Evolutionary conservation across 2,888 invertebrate genomes (phyloP).

Genomic region (Drosophila subsilvestris): DNA sequence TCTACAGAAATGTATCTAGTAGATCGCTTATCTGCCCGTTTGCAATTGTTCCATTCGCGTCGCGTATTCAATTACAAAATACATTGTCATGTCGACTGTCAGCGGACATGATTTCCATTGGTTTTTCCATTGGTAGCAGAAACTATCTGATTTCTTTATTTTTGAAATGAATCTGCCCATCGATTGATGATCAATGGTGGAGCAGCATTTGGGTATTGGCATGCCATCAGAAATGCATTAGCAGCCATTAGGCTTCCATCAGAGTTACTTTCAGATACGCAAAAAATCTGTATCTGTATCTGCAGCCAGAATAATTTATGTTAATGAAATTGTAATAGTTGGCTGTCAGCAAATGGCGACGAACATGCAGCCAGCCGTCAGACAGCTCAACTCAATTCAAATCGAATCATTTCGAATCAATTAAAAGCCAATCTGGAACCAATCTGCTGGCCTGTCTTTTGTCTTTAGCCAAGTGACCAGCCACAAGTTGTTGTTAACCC

Average conservation of each 20-base stretch:
- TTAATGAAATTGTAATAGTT: conserved; percentile 64
- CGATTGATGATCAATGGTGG: conserved; percentile 39
- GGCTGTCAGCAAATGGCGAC: conserved; percentile 69
- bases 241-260: conserved; percentile 53
- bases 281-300: conserved; percentile 23
- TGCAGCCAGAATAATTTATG: conserved; percentile 58
- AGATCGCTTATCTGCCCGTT: conserved; percentile 31
- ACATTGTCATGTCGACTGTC: conserved; percentile 71
- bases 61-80: conserved; percentile 71
- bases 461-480: conserved; percentile 43
- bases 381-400: conserved; percentile 47
- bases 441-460: conserved; percentile 49
- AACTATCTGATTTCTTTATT: conserved; percentile 16
- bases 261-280: conserved; percentile 8
- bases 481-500: conserved; percentile 27
- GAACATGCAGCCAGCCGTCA: conserved; percentile 48
- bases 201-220: conserved; percentile 32
- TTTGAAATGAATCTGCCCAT: conserved; percentile 23
- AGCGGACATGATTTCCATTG: conserved; percentile 31
- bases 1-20: conserved; percentile 28
- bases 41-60: conserved; percentile 31
- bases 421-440: conserved; percentile 45
- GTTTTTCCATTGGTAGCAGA: conserved; percentile 12
- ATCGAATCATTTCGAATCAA: conserved; percentile 59
- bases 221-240: conserved; percentile 47